Evolutionary conservation across 2,797 vertebrate species (phyloP), one percentile per base, ranked within the genome.

Genomic region (Meda fulgida): DNA sequence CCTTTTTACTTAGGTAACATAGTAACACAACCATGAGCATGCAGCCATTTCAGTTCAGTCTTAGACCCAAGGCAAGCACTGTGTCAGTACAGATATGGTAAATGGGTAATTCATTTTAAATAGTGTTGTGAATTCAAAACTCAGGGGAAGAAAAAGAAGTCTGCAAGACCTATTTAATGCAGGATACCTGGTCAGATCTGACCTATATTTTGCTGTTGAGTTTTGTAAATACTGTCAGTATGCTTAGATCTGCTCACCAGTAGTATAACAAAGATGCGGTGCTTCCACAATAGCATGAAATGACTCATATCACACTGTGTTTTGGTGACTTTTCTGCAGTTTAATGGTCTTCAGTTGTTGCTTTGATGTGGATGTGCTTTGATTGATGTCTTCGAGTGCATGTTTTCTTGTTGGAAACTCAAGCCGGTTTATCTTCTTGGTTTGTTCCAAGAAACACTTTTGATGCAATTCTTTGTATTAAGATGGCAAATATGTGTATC

Each of bases 391-490:
- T 71, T 60, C 1, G 1, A 82, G 26, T n/a, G 31, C 23, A 77
- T 38, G 1, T 5, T 16, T 78, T 38, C 55, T 36, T 76, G 38
- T 66, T 67, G 60, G 21, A 48, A 34, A 34, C 63, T 66, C 43
- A 31, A 46, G 26, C 4, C 7, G 31, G 34, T 81, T 55, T 70
- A 70, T 81, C 23, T 70, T 29, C 48, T 70, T 81, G 18, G 51
- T 53, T 70, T 55, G 29, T 76, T 65, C 29, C 6, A 8, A 40
- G 31, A 69, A 83, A 88, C 78, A 86, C 71, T 84, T 46, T 77
- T 78, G 40, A 38, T 84, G 40, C 80, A 10, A 65, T 86, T 82
- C 82, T 80, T 75, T 58, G 80, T 63, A 84, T 89, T 86, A 85
- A 78, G 51, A 58, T 51, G 60, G 72, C 81, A 72, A 26, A 79